phyloP scores from a whole-genome alignment of 2,888 invertebrate species.

The Agriopis marginaria region DNA sequence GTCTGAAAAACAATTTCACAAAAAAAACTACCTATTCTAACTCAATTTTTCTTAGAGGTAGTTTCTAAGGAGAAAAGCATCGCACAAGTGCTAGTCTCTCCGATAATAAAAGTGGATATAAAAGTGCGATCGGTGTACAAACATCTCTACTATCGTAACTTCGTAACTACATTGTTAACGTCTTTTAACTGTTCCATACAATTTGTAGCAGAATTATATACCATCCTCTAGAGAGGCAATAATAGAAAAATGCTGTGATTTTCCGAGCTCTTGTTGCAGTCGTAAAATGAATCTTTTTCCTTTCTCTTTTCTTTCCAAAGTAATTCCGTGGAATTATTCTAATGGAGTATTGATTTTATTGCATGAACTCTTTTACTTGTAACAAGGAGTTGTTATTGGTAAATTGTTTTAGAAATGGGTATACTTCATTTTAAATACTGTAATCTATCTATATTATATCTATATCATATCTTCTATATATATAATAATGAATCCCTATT shows the following conservation, averaged over 20 bases:
- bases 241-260: background rate
- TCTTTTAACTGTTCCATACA: slow-evolving; percentile 24
- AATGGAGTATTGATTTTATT: background rate
- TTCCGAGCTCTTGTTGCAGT: background rate
- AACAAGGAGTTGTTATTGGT: background rate
- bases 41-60: no score
- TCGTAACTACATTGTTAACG: slow-evolving; percentile 36
- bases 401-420: background rate
- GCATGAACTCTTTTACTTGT: background rate
- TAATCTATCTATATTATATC: no score
- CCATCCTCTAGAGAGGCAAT: background rate
- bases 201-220: slow-evolving; percentile 22
- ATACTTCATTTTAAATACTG: no score
- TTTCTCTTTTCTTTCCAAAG: background rate
- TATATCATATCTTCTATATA: no score
- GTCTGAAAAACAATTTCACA: no score
- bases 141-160: slow-evolving; percentile 19
- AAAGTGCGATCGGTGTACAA: slow-evolving; percentile 25
- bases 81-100: background rate
- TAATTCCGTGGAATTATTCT: background rate
- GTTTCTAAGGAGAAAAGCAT: background rate
- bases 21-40: no score
- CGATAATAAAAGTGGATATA: slow-evolving; percentile 30
- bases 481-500: no score
- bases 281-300: background rate